Evolutionary conservation across 1,140 invertebrate species (phyloP), one percentile per base, ranked within the genome.

Genomic region (Phymorhynchus buccinoides): DNA sequence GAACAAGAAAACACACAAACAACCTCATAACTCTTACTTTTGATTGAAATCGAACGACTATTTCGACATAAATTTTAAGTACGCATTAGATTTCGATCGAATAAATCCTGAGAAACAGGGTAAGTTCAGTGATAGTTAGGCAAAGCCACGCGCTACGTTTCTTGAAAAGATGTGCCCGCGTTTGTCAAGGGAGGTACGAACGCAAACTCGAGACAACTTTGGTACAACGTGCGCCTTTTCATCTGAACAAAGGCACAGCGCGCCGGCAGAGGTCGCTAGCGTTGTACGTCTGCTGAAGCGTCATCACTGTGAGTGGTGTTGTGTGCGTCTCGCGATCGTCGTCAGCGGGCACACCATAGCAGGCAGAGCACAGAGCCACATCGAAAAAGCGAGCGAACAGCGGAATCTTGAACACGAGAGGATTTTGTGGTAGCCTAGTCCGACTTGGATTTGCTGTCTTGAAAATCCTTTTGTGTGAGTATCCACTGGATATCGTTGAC

Each of bases 381-480:
- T 12, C 32, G 68, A 73, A 32, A 73, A 75, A 22, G n/a, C n/a
- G 37, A 30, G 7, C 37, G 16, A 75, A 39, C 71, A 18, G 37
- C 71, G 32, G n/a, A n/a, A n/a, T n/a, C 71, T 18, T 16, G 27
- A 75, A 39, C 71, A 39, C 71, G 71, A 75, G 71, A 12, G 41
- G 37, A n/a, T 32, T 41, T 39, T 41, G 16, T 37, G 7, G n/a
- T n/a, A n/a, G n/a, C n/a, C n/a, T n/a, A n/a, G n/a, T n/a, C 41
- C 7, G 35, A 75, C 71, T 22, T 35, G 41, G 22, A 75, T 75
- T 39, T 75, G 35, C 14, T 75, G 37, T 41, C 71, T 75, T 73
- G 68, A 71, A 75, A 75, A 37, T 22, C n/a, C 35, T 12, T 75
- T 75, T 75, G 71, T 41, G 86, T 87, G 85, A 85, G 86, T 85